A percentile compares a stretch with the other conserved stretches of the same genome.
These are phyloP conservation scores for Chelidonichthys spinosus DNA, from an alignment of 2,797 vertebrate genomes.

Conservation along the genomic window DNA sequence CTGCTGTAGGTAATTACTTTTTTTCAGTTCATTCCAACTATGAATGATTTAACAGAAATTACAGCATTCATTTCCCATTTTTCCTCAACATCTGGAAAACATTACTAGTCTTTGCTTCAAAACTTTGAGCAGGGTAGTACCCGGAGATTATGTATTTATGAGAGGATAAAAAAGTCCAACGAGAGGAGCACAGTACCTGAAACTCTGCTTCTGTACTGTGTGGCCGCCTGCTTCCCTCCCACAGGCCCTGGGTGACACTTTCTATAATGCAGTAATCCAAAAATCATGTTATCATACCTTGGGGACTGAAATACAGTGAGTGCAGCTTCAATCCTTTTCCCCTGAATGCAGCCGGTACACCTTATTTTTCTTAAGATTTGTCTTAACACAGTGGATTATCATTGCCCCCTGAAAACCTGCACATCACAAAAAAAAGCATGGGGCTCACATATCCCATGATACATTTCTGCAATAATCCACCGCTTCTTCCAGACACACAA, in stretches of 20 bases:
- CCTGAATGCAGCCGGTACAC: slow-evolving; percentile 65
- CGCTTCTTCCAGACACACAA: slow-evolving; percentile 34
- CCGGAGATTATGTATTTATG: not conserved
- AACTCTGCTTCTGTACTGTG: slow-evolving; percentile 53
- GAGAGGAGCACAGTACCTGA: slow-evolving; percentile 22
- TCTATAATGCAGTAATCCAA: slow-evolving; percentile 83
- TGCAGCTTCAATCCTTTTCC: slow-evolving; percentile 78
- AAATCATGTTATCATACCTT: slow-evolving; percentile 80
- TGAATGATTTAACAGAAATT: not conserved
- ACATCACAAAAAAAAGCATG: slow-evolving; percentile 46
- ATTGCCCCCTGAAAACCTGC: slow-evolving; percentile 67
- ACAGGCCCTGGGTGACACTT: slow-evolving; percentile 71
- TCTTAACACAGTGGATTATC: slow-evolving; percentile 81
- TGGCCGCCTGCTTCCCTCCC: slow-evolving; percentile 56
- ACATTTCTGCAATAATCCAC: slow-evolving; percentile 71
- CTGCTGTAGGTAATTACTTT: slow-evolving; percentile 4
- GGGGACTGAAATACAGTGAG: slow-evolving; percentile 76
- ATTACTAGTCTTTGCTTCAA: slow-evolving; percentile 4
- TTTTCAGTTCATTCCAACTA: not conserved
- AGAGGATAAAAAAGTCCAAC: slow-evolving; percentile 27
- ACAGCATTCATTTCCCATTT: slow-evolving; percentile 5
- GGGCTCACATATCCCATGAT: slow-evolving; percentile 66
- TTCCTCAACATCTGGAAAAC: slow-evolving; percentile 17
- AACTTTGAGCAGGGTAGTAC: not conserved
- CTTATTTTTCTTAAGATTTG: slow-evolving; percentile 69